Base-by-base conservation (phyloP, 2,113 vertebrate species). In the Indicator indicator region DNA sequence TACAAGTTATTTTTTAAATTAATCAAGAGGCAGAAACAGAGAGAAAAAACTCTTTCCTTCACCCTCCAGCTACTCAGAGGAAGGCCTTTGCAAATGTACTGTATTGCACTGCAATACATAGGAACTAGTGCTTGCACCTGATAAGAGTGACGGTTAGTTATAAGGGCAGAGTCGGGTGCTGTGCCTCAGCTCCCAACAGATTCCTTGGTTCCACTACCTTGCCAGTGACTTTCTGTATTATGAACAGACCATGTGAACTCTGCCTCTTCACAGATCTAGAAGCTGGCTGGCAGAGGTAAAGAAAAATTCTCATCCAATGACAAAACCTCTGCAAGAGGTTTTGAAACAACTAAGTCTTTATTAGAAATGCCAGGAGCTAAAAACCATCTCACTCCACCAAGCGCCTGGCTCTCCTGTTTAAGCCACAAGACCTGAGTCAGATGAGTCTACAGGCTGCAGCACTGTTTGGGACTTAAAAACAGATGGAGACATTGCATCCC, bases 81-180 rank as follows among this genome's bases (percentile, higher is more conserved):
- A 86, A 78, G 18, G 62, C 26, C 12, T 86, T 72, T 62, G 73
- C 1, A 6, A 86, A 75, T 15, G 32, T 4, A 30, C 48, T 3
- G 1, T 30, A 4, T 16, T 67, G 10, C 63, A 36, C 56, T 64
- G 58, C 40, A 64, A 52, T 75, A 63, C 32, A 14, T 20, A 74
- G 95, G 77, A 95, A 89, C 70, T 65, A 76, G 28, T 93, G 88
- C 59, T 46, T 50, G 67, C 21, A 26, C 62, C 80, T 63, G 69
- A 90, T 95, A 92, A 94, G 84, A 64, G 26, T 1, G 44, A 64
- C 44, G 0, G 91, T 88, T 96, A 55, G 12, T 69, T 67, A 30
- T 3, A 54, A 3, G 58, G 76, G 50, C 75, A 78, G 79, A 42
- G 59, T 67, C 11, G 38, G 30, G 10, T 64, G 75, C 60, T 58